Conservation (phyloP, 1,140 invertebrate genomes). For the Saccostrea cuccullata region DNA sequence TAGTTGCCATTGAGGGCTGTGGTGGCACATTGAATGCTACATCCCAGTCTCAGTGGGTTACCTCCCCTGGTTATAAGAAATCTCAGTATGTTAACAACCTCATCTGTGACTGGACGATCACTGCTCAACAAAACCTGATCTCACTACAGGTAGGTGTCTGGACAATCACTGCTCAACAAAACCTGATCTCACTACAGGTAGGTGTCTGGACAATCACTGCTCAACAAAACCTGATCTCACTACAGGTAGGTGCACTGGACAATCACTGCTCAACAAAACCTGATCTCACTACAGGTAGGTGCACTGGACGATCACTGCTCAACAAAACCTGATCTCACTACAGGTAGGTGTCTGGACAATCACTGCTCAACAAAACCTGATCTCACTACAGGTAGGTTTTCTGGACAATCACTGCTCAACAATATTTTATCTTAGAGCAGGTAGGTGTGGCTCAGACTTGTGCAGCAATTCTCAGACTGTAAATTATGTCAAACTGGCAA, state of each 20-base stretch:
- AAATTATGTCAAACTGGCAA: slow-evolving; percentile 4
- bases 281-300: slow-evolving; percentile 49
- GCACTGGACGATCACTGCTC: slow-evolving; percentile 59
- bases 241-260: slow-evolving; percentile 52
- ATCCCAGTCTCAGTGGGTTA: slow-evolving; percentile 48
- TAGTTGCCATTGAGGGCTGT: slow-evolving; percentile 50
- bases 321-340: slow-evolving; percentile 56
- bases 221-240: slow-evolving; percentile 52
- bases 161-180: slow-evolving; percentile 52
- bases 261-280: slow-evolving; percentile 49
- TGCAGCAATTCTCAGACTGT: slow-evolving; percentile 1
- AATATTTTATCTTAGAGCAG: slow-evolving; percentile 54
- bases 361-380: slow-evolving; percentile 47
- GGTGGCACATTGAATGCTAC: slow-evolving; percentile 55
- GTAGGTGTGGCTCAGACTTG: neutral
- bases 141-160: slow-evolving; percentile 63
- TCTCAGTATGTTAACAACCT: slow-evolving; percentile 56
- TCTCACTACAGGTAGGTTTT: slow-evolving; percentile 63
- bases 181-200: slow-evolving; percentile 52
- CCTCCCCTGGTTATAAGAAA: slow-evolving; percentile 57
- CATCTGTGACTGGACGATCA: slow-evolving; percentile 64
- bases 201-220: slow-evolving; percentile 56
- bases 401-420: slow-evolving; percentile 56
- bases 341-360: slow-evolving; percentile 66
- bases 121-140: slow-evolving; percentile 51